Percentiles rank a stretch among this genome's conserved stretches.
These are phyloP conservation scores for Bombus consobrinus DNA, from an alignment of 1,140 invertebrate genomes.

Conservation along the genomic window DNA sequence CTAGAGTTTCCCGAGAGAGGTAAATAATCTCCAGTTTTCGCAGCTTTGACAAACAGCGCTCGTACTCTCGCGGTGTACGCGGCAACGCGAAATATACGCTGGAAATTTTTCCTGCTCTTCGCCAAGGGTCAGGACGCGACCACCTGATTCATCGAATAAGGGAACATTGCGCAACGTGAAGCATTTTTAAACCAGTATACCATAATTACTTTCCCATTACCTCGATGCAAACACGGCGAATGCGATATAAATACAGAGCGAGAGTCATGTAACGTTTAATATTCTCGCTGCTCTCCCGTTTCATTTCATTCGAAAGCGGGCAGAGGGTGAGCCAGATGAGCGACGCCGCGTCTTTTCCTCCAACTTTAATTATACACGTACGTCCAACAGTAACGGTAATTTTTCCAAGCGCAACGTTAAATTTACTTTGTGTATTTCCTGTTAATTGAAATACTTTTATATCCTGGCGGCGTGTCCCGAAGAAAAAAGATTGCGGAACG, in stretches of 20 bases:
- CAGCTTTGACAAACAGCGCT: no score
- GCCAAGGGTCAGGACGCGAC: background rate
- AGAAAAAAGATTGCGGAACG: background rate
- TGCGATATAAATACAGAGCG: background rate
- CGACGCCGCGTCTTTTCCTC: background rate
- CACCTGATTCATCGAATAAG: no score
- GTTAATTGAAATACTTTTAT: slow-evolving; percentile 22
- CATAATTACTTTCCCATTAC: slow-evolving; percentile 24
- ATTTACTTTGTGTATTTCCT: background rate
- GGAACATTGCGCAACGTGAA: background rate
- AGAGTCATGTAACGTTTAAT: background rate
- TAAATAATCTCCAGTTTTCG: no score
- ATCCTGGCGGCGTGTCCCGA: background rate
- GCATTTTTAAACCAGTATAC: background rate
- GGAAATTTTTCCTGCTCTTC: background rate
- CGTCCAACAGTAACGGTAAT: background rate
- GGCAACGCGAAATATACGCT: no score
- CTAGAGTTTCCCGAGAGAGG: no score
- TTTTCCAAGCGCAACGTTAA: background rate
- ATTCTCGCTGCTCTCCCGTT: background rate
- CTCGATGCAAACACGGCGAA: background rate
- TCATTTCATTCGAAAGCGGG: background rate
- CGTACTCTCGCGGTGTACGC: no score
- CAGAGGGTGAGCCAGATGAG: background rate
- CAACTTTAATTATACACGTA: slow-evolving; percentile 15